A percentile compares a stretch with the other conserved stretches of the same genome.
Evolutionary conservation across 2,888 invertebrate species (phyloP).

Genomic region (Pheosia gnoma): DNA sequence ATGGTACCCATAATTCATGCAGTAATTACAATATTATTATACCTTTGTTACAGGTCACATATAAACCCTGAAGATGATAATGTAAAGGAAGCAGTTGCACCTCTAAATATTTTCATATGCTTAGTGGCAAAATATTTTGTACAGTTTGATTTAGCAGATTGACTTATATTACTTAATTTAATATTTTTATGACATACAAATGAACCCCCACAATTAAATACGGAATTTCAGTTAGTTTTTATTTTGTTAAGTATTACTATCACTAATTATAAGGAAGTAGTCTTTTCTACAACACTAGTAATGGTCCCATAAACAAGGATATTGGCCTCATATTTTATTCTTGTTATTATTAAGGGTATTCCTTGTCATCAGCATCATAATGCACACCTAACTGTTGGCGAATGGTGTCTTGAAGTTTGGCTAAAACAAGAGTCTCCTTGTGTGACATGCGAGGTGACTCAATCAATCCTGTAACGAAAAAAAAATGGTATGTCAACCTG

Average conservation of each 20-base stretch:
- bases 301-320: too few relatives aligned
- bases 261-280: too few relatives aligned
- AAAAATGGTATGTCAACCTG: background rate
- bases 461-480: slow-evolving; percentile 77
- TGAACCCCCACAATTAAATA: background rate
- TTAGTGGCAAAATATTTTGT: slow-evolving; percentile 89
- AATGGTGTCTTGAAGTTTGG: slow-evolving; percentile 88
- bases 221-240: background rate
- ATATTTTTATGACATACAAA: slow-evolving; percentile 1
- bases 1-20: too few relatives aligned
- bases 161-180: background rate
- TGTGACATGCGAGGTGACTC: slow-evolving; percentile 88
- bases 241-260: background rate
- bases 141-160: slow-evolving; percentile 89
- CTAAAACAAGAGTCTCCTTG: slow-evolving; percentile 86
- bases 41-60: slow-evolving; percentile 60
- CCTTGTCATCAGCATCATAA: slow-evolving; percentile 79
- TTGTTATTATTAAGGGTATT: slow-evolving; percentile 35
- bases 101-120: slow-evolving; percentile 90
- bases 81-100: slow-evolving; percentile 66
- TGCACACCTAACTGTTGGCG: slow-evolving; percentile 87
- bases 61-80: slow-evolving; percentile 66
- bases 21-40: background rate
- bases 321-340: too few relatives aligned
- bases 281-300: too few relatives aligned